A percentile compares a stretch with the other conserved stretches of the same genome.
Evolutionary conservation across 2,113 vertebrate genomes (phyloP).

Genomic region (Blennius ocellaris): DNA sequence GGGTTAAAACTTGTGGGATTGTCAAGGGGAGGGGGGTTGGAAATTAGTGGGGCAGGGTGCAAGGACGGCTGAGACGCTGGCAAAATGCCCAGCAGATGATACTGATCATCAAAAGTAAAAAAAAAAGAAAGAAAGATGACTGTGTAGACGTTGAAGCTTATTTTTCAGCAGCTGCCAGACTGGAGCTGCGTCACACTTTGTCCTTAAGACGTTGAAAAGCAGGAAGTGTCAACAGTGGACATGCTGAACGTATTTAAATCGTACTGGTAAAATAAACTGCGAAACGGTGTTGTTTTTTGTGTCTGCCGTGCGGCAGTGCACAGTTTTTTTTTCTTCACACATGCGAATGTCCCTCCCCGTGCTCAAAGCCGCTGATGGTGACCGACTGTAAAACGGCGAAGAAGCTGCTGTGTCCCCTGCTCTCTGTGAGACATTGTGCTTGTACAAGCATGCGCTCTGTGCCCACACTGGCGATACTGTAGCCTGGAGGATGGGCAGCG

Average conservation of each 20-base stretch:
- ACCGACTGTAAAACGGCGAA: constrained; percentile 29
- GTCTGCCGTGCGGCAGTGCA: not conserved
- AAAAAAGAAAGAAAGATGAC: constrained; percentile 37
- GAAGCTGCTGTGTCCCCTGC: constrained; percentile 14
- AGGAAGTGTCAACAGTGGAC: not conserved
- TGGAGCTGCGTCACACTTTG: not conserved
- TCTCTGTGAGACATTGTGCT: constrained; percentile 49
- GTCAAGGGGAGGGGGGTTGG: not conserved
- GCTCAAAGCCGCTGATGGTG: constrained; percentile 21
- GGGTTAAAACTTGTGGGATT: constrained; percentile 21
- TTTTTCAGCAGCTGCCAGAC: constrained; percentile 10
- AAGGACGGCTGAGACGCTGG: constrained; percentile 5
- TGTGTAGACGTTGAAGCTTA: constrained; percentile 36
- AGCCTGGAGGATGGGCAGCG: constrained; percentile 56
- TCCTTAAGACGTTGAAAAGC: constrained; percentile 2
- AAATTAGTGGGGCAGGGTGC: not conserved
- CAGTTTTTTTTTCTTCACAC: constrained; percentile 2
- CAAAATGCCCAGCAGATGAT: constrained; percentile 40
- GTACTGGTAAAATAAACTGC: not conserved
- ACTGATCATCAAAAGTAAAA: constrained; percentile 28
- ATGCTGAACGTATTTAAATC: no score
- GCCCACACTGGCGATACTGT: constrained; percentile 43
- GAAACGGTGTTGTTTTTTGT: not conserved
- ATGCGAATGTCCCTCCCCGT: constrained; percentile 3
- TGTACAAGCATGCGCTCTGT: constrained; percentile 62